Base-by-base conservation (phyloP, 2,113 vertebrate species). In the Heterotis niloticus region DNA sequence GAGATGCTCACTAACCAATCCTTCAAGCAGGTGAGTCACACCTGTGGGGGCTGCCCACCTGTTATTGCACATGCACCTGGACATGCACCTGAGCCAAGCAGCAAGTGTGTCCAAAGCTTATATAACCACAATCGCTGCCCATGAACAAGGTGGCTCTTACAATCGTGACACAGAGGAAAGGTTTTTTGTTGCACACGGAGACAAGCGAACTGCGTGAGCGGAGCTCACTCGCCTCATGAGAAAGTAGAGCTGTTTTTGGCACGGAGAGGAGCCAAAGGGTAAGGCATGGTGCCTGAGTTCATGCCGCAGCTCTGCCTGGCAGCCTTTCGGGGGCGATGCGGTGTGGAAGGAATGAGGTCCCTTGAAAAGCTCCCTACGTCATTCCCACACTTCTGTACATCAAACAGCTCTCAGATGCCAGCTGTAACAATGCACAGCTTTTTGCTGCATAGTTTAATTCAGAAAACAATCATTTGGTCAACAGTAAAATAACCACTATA, bases 1-100 rank as follows among this genome's bases (percentile, higher is more conserved):
- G 96, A 98, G 89, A 94, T 96, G 93, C 91, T 98, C 93, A 96
- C 95, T 96, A 97, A 98, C 91, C 91, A 94, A 89, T 92, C 92
- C 90, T 95, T 91, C 89, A 96, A 94, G 88, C 94, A 95, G 95
- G 95, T 98, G 90, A 97, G 96, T 96, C 12, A 5, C 28, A 60
- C 54, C 72, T 68, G 24, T 10, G 16, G n/a, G 75, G 29, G 12
- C 18, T 64, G 5, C 51, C 16, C n/a, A 0, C 23, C 1, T 23
- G 20, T 67, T 67, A 66, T 13, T 10, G 1, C 17, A 0, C 5
- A 24, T 18, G 52, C n/a, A 54, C 44, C 44, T 24, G 20, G 20
- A 13, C 20, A n/a, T 54, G 28, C 51, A 24, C 26, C 26, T 11
- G 54, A 34, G 23, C 14, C 2, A 54, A 20, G 52, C 76, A 59